phyloP scores from a whole-genome alignment of 1,140 invertebrate genomes.

The Macrostomum lignano region DNA sequence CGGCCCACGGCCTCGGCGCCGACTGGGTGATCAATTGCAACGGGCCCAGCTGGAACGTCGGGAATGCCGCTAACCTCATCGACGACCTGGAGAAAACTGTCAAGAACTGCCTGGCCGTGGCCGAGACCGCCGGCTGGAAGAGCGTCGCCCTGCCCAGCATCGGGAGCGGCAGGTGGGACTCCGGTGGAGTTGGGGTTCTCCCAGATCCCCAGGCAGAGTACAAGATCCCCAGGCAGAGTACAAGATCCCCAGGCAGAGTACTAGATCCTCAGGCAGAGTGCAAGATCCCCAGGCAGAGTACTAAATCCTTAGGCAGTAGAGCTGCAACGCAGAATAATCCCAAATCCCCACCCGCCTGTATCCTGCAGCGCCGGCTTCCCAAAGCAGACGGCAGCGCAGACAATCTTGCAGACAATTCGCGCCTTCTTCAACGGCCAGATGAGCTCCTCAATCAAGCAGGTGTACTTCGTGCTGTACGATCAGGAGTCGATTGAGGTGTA shows the following conservation, averaged over 20 bases:
- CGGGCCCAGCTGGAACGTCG: conserved; percentile 26
- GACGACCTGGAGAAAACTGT: conserved; percentile 29
- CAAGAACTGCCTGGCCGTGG: conserved; percentile 30
- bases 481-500: conserved; percentile 33
- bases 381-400: conserved; percentile 33
- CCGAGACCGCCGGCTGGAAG: conserved; percentile 31
- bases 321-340: conserved; percentile 1
- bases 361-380: conserved; percentile 31
- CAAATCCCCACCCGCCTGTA: neutral
- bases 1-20: no score
- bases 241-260: no score
- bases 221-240: no score
- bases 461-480: conserved; percentile 34
- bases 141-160: conserved; percentile 31
- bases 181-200: no score
- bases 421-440: conserved; percentile 31
- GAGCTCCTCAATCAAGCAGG: conserved; percentile 31
- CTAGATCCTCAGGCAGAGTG: no score
- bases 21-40: conserved; percentile 34
- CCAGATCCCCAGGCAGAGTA: no score
- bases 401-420: conserved; percentile 30
- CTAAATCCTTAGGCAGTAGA: conserved; percentile 1
- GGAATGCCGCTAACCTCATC: conserved; percentile 19
- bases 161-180: conserved; percentile 32
- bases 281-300: no score